Evolutionary conservation across 2,888 invertebrate species (phyloP), one percentile per base, ranked within the genome.

Genomic region (Eremobia ochroleuca): DNA sequence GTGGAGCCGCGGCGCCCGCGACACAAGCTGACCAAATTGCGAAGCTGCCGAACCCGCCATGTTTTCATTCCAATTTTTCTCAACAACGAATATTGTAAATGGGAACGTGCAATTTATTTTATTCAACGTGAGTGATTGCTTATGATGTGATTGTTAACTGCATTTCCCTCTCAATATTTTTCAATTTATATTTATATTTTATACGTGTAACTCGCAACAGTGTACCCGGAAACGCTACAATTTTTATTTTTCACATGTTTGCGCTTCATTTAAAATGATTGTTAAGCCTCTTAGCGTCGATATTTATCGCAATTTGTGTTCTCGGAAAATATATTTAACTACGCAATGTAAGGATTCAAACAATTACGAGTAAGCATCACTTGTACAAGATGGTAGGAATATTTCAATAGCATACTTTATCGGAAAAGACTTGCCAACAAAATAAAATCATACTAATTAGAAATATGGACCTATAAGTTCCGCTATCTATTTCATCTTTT

Each of bases 71-170:
- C 88, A 91, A 88, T 93, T 94, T 94, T 94, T 92, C 90, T 90
- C 91, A 92, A 93, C 93, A 92, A 92, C 94, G 92, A 94, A 93
- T 93, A 93, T 92, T 92, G 92, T 92, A 94, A 95, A 95, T 92
- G 93, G 91, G 92, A 93, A 91, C 93, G 92, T 92, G 93, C 94
- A 95, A 95, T 96, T 95, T 94, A 92, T 94, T 95, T 94, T 93
- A 94, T 95, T 95, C 94, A 94, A 92, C 92, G 90, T 91, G 88
- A 92, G 91, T 94, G 94, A 95, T 95, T 95, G 94, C 94, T 93
- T 94, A 94, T 94, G 94, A 95, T 94, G 94, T 93, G 92, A 94
- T 94, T 94, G 95, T 95, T 94, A 92, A 94, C 93, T 92, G 92
- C 90, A 92, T 93, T 94, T 93, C 89, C 85, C 85, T 85, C 73